phyloP scores from a whole-genome alignment of 2,113 vertebrate genomes.

The Leptocoma aspasia region DNA sequence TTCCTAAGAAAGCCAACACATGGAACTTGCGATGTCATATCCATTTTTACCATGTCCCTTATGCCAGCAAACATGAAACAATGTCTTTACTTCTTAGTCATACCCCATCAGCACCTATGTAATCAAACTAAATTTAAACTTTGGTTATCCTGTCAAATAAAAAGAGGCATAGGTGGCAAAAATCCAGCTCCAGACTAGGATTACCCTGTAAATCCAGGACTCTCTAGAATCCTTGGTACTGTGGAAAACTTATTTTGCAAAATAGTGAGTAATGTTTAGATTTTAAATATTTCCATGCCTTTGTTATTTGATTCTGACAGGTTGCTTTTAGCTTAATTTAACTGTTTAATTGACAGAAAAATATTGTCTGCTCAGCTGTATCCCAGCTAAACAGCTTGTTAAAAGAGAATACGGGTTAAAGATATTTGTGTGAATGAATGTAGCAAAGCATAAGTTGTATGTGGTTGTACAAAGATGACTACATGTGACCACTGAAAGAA shows the following conservation, averaged over 20 bases:
- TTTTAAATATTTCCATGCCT: neutral
- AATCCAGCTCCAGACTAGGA: neutral
- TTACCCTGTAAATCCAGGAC: neutral
- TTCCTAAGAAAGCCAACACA: neutral
- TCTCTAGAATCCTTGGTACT: neutral
- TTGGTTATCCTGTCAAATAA: neutral
- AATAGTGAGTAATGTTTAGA: neutral
- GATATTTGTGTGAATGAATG: neutral
- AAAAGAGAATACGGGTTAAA: neutral
- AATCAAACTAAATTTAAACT: slow-evolving; percentile 13
- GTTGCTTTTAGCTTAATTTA: neutral
- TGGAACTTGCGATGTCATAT: neutral
- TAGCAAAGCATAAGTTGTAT: neutral
- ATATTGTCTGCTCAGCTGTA: neutral
- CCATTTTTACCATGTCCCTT: neutral
- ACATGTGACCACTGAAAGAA: neutral
- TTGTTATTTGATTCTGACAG: neutral
- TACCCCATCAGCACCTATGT: neutral
- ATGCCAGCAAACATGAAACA: neutral
- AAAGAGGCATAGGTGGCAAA: neutral
- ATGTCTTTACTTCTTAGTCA: neutral
- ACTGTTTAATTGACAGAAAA: neutral
- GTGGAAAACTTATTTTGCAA: neutral
- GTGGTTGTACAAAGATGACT: neutral
- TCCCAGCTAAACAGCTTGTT: neutral